Conservation (phyloP, 1,140 invertebrate genomes). For the Bradynema listronoti region DNA sequence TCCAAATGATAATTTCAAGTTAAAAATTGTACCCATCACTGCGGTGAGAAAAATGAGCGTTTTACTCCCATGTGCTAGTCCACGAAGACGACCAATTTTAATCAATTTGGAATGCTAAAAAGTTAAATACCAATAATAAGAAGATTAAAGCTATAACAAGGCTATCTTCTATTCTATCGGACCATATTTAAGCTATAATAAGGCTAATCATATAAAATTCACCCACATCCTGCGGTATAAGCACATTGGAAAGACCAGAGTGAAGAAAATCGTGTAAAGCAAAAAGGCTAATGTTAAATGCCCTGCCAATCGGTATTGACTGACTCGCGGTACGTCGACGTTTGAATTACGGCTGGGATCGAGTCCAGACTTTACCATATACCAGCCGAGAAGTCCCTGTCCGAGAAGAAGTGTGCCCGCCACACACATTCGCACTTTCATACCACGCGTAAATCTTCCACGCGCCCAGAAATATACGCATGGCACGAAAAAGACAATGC, state of each 20-base stretch:
- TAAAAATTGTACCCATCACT: constrained; percentile 68
- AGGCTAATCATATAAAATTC: neutral
- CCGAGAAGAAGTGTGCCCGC: constrained; percentile 68
- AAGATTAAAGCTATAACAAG: neutral
- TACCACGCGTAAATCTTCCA: constrained; percentile 64
- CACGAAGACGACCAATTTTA: constrained; percentile 63
- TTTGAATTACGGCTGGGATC: constrained; percentile 65
- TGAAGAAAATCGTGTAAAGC: constrained; percentile 79
- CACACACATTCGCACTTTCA: constrained; percentile 72
- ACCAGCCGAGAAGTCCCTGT: constrained; percentile 94
- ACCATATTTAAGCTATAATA: neutral
- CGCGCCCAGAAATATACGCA: constrained; percentile 78
- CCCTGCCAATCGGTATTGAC: constrained; percentile 79
- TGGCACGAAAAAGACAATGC: constrained; percentile 76
- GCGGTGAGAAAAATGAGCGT: constrained; percentile 82
- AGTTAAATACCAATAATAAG: neutral
- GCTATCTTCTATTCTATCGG: neutral
- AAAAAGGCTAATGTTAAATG: constrained; percentile 85
- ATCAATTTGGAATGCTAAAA: constrained; percentile 51
- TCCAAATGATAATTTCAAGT: neutral
- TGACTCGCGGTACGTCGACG: constrained; percentile 83
- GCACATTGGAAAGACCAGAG: constrained; percentile 67
- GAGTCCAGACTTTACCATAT: constrained; percentile 97
- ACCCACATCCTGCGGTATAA: constrained; percentile 65
- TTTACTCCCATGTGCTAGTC: constrained; percentile 72